Evolutionary conservation across 2,888 invertebrate genomes (phyloP), one percentile per base, ranked within the genome.

Genomic region (Pantelozetes paolii): DNA sequence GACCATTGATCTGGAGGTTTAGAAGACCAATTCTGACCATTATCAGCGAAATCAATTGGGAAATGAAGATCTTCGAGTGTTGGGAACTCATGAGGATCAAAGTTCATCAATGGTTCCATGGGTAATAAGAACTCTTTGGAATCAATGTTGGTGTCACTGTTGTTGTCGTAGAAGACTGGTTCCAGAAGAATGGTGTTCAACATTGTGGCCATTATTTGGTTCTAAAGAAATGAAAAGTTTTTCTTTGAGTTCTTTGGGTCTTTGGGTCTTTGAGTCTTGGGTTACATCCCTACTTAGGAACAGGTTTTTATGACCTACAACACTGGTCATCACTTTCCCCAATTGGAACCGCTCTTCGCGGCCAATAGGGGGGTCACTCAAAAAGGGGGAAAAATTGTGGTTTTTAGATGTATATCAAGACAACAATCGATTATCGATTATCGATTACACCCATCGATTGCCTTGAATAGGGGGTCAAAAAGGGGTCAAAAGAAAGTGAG

Each of bases 1-100:
- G 75, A 74, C 78, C 78, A 78, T 62, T 78, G 77, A 2, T 77
- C 77, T 5, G 77, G 77, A 23, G 77, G 32, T 40, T 76, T 77
- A 45, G 62, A 72, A 26, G 77, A 71, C 78, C 77, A 78, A 1
- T 11, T 26, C 20, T 13, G 3, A 13, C 28, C 20, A 3, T 6
- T 6, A 23, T 23, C 57, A 5, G 5, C 32, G 36, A 59, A 59
- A n/a, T 59, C 59, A 15, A 59, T 59, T 13, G 6, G 59, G 11
- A 59, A 59, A 13, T 54, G 11, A 5, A 36, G 36, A 36, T 36
- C 36, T 36, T 5, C 5, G 6, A 8, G 36, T 36, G 11, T 36
- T 36, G 6, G 36, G 36, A 36, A 8, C 36, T 8, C 36, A 36
- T 5, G 36, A 8, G 5, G 6, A 36, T 5, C 64, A 3, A 64